Evolutionary conservation across 2,888 invertebrate species (phyloP), one percentile per base, ranked within the genome.

Genomic region (Tethea ocularis): DNA sequence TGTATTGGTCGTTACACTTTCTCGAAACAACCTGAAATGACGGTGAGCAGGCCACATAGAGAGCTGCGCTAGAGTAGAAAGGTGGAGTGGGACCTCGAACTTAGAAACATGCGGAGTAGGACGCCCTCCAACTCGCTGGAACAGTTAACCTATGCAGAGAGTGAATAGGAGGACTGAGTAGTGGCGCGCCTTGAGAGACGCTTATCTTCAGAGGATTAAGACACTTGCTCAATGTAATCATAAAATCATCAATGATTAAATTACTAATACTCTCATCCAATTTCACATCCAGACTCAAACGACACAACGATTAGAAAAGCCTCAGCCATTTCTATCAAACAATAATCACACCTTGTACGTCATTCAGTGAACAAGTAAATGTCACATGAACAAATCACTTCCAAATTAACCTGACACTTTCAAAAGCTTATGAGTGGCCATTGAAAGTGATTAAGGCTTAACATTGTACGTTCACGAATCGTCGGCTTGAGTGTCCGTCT

Each of bases 391-490:
- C 71, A 80, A 76, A 75, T 75, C 72, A 73, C 69, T 72, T 64
- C 61, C 67, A 68, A 75, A 76, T 73, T 63, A 69, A 78, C 72
- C 67, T 75, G 65, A 67, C 71, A 51, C 62, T 68, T 67, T 74
- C 67, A 69, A 73, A 68, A 69, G 70, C 68, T 73, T 75, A 76
- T 61, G 63, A 73, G 65, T 61, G 69, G 72, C 74, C 71, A 74
- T 74, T 68, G 69, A 64, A 68, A 72, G 73, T 69, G 58, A 59
- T 61, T 59, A 59, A 55, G 1, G 51, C 56, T 61, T 67, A 68
- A 67, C 58, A 57, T 62, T 57, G 60, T 72, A 59, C 71, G 71
- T 78, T 79, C 71, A 82, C 79, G 78, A 74, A 64, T 75, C 75
- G 76, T 80, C 80, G 71, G 72, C 57, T 75, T 62, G 36, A 36